Base-by-base conservation (phyloP, 2,888 invertebrate species). In the Cryptops parisi region DNA sequence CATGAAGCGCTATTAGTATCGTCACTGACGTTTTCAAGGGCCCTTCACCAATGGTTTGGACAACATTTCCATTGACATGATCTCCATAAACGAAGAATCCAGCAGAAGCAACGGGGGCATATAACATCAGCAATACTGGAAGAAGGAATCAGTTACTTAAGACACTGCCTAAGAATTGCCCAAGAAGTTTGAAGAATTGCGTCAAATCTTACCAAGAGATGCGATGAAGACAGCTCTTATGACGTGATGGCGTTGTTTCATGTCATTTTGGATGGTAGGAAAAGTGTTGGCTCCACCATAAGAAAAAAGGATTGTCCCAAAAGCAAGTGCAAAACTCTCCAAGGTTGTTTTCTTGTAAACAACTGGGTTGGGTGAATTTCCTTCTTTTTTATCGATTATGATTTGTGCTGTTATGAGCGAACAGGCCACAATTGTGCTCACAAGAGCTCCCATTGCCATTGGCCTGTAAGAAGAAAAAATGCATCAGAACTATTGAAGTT, bases 191-290 rank as follows among this genome's bases (percentile, higher is more conserved):
- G 22, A 21, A 19, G 4, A 27, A 26, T 19, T 45, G 25, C 21
- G 2, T 26, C 21, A 41, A 19, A 24, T 61, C 71, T 69, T 67
- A 81, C 81, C 76, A 25, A 70, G 53, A 64, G 80, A 82, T 25
- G 78, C 79, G 56, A 77, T 72, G 21, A 74, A 64, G 21, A 82
- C 71, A 55, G 80, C 76, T 57, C 70, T 74, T n/a, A 77, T 72
- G 65, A 84, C 84, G 61, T 80, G 72, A 4, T 68, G 68, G 61
- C 78, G 79, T 56, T 81, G 75, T 22, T 68, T 68, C 83, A 84
- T 84, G 62, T 84, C 84, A 60, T 82, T 81, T 65, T 84, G 84
- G 52, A 84, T 81, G 0, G 83, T 84, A 2, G 84, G 84, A 68
- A 84, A 84, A 1, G 80, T 78, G 1, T 81, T 78, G 4, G 81